Percentiles rank a stretch among this genome's conserved stretches.
phyloP scores from a whole-genome alignment of 2,113 vertebrate genomes.

The Sinosuthora webbiana region DNA sequence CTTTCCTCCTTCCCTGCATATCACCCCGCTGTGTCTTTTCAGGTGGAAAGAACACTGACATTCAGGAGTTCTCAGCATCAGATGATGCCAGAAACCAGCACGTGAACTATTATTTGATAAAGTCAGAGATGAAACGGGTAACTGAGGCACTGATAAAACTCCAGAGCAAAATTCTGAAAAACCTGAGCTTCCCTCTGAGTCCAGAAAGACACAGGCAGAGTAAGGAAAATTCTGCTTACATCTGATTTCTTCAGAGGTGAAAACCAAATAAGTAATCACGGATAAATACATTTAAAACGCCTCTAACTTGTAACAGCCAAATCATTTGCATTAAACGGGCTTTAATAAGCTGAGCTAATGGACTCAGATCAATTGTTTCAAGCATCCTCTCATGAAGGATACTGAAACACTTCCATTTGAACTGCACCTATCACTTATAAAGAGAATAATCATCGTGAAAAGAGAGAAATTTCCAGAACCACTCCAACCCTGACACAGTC shows the following conservation, averaged over 20 bases:
- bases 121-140: not conserved
- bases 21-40: fast-evolving
- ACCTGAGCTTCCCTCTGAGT: slow-evolving; percentile 3
- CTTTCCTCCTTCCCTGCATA: no score
- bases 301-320: not conserved
- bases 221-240: not conserved
- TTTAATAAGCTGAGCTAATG: not conserved
- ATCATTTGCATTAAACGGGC: not conserved
- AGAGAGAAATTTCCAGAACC: not conserved
- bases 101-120: not conserved
- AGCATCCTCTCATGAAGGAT: not conserved
- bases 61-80: not conserved
- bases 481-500: not conserved
- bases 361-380: not conserved
- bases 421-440: not conserved
- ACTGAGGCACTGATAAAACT: not conserved
- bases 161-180: not conserved
- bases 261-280: not conserved
- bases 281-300: not conserved
- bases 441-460: not conserved
- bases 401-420: not conserved
- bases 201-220: not conserved
- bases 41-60: not conserved
- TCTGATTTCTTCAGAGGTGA: not conserved
- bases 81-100: not conserved